Evolutionary conservation across 2,113 vertebrate species (phyloP), one percentile per base, ranked within the genome.

Genomic region (Gnathonemus longibarbis): DNA sequence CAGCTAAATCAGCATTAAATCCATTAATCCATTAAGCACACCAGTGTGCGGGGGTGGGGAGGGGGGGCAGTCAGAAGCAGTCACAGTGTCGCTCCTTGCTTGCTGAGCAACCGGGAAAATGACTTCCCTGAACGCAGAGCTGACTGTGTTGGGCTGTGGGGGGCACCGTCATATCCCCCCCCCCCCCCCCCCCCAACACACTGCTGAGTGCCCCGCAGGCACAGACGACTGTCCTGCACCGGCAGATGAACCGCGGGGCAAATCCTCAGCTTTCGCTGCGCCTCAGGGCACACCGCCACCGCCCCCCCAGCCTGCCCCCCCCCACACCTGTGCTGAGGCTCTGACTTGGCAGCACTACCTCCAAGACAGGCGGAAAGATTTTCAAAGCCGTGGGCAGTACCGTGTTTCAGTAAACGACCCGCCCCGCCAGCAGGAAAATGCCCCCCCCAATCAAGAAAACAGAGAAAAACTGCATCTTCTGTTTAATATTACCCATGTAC

Each of bases 181-280:
- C 48, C 35, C 11, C 74, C n/a, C 24, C 46, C 48, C 35, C 0
- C 74, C 74, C 62, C 62, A 3, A 56, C 53, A 5, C 19, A 21
- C 53, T 93, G 94, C 94, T 91, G 62, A 50, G 5, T 42, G 42
- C 39, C 80, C 89, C 89, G 92, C 94, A 93, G 94, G 94, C 95
- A 94, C 94, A 94, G 93, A 93, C 89, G 24, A 70, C 91, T 93
- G 93, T 94, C 90, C 90, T 93, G 91, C 7, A 8, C 62, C 9
- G 89, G 92, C 90, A 48, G 39, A 74, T 70, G 45, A 88, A 88
- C 39, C 24, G 62, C 62, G 9, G 62, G 62, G 62, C 62, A 70
- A 70, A 70, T 70, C 62, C 62, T 70, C 62, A 27, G n/a, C 62
- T 70, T 70, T 70, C 62, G 9, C 27, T 11, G 62, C 8, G 62